Evolutionary conservation across 2,888 invertebrate genomes (phyloP).

Genomic region (Protonemura montana): DNA sequence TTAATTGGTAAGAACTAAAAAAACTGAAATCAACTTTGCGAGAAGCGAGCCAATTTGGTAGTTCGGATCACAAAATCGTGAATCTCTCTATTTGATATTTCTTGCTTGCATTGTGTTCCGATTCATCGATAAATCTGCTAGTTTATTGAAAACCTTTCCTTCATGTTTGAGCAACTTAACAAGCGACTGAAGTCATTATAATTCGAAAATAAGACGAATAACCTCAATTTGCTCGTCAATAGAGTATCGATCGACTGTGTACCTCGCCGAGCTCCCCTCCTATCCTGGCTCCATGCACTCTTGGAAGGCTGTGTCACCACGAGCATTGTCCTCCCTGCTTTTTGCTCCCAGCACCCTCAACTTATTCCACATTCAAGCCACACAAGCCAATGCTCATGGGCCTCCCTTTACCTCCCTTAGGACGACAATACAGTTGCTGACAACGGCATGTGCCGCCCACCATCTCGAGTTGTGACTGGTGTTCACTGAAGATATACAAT

Average conservation of each 20-base stretch:
- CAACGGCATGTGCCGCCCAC: not conserved
- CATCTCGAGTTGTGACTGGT: not conserved
- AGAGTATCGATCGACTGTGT: not conserved
- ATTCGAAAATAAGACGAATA: not conserved
- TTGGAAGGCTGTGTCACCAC: not conserved
- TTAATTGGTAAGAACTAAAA: no score
- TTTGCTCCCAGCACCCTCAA: not conserved
- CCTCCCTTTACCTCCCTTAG: not conserved
- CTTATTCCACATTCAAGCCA: not conserved
- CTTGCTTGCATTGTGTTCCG: not conserved
- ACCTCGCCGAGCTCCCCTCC: not conserved
- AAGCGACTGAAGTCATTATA: not conserved
- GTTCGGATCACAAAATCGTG: not conserved
- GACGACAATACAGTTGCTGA: not conserved
- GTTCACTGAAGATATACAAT: not conserved
- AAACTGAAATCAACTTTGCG: not conserved
- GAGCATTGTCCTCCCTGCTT: not conserved
- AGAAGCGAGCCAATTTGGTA: not conserved
- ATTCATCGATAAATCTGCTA: not conserved
- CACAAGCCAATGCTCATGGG: not conserved
- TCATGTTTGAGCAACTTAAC: not conserved
- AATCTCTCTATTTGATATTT: not conserved
- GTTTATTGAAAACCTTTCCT: not conserved
- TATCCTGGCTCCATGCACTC: not conserved
- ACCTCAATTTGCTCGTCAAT: not conserved